Base-by-base conservation (phyloP, 2,113 vertebrate genomes). In the Dryoscopus gambensis region DNA sequence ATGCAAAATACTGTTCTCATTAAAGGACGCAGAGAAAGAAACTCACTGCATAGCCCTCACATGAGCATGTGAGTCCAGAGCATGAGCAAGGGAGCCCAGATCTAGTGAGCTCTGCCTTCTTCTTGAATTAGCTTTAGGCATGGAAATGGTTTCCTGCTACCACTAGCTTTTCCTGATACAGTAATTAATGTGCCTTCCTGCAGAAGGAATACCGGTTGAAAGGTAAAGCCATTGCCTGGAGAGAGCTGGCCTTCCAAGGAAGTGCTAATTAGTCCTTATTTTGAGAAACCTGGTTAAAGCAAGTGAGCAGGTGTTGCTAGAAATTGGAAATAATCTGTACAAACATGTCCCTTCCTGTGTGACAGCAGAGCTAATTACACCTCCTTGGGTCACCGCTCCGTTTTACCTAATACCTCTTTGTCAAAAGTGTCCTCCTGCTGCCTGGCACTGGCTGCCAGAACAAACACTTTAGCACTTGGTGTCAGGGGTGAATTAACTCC, bases 201-300 rank as follows among this genome's bases (percentile, higher is more conserved):
- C 95, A 73, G 83, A 95, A 93, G 76, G 89, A 93, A 94, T 87
- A 93, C 56, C 11, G 2, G 56, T 50, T 56, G 85, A 77, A 79
- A 95, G 42, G 89, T 65, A 73, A 63, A 95, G 53, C 82, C 63
- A 87, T 82, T 91, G 92, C 93, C 95, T 96, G 73, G 14, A 90
- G 91, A 97, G 95, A 91, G 77, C 81, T 93, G 59, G 55, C 62
- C 93, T 97, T 47, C 56, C 91, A 93, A 97, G 95, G 93, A 97
- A 96, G 94, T 91, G 91, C 92, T 98, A 98, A 98, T 98, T 98
- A 98, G 96, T 89, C 87, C 92, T 95, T 90, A 25, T 95, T 96
- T 96, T 91, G 95, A 97, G 93, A 93, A 95, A 95, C 81, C 87
- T 85, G 87, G 93, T 92, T 96, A 95, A 96, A 94, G 94, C 70